Evolutionary conservation across 2,113 vertebrate genomes (phyloP), one percentile per base, ranked within the genome.

Genomic region (Lepus americanus): DNA sequence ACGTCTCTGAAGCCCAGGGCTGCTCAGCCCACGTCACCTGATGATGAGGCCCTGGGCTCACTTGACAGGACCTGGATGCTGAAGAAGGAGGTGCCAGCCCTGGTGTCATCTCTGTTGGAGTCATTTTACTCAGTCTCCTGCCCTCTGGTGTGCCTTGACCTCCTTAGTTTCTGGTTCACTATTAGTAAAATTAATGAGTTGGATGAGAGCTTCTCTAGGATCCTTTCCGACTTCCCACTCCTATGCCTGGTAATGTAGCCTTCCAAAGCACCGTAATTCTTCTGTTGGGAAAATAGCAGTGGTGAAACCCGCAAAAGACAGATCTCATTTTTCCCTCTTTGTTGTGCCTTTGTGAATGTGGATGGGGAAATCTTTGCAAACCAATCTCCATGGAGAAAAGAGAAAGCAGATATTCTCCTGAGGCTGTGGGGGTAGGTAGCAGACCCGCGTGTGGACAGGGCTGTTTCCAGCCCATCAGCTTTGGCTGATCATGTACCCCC

Each of bases 331-430:
- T n/a, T 22, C 64, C 64, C 31, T 23, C 14, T 87, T 87, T 44
- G 19, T 70, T 72, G 27, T 83, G 51, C 76, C 29, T 92, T 51
- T 88, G 66, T 87, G 88, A 93, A 39, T 33, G 59, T 36, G 63
- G 59, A 80, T 11, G 29, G 11, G n/a, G 31, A 23, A 82, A 63
- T 0, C 13, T 82, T 64, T 69, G 20, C 11, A 59, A 66, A 66
- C 29, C 69, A 63, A 23, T 22, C n/a, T 27, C 7, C 27, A 20
- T 12, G 27, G 51, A 83, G 31, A 29, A 39, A 66, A 83, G 29
- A 69, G 31, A 67, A 31, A 33, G n/a, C 29, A 69, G 67, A 51
- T 8, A 89, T 27, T 23, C 36, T 17, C 27, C 14, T 7, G 13
- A 63, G 53, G 66, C 33, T 61, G 0, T 44, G 44, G 67, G 53